Conservation (phyloP, 2,113 vertebrate genomes). For the Uropsilus gracilis region DNA sequence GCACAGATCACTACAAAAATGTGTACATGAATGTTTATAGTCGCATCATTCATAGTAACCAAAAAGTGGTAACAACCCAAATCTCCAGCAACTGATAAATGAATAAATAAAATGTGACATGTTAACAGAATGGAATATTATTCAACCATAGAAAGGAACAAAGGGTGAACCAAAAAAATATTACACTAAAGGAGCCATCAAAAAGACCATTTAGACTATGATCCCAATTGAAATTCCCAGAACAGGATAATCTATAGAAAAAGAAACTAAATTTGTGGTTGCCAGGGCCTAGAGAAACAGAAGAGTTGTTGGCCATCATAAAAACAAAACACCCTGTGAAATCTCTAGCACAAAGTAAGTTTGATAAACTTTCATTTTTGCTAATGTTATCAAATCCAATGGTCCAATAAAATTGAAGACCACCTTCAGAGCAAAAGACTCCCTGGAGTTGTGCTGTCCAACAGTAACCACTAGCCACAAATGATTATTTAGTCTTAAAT, state of each 20-base stretch:
- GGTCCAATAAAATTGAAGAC: conserved; percentile 4
- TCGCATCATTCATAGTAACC: not conserved
- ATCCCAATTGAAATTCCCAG: not conserved
- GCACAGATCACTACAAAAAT: not conserved
- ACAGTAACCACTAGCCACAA: not conserved
- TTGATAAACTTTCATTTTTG: not conserved
- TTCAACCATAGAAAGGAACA: not conserved
- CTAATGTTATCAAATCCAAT: not conserved
- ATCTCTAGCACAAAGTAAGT: not conserved
- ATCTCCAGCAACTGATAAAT: not conserved
- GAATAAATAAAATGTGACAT: not conserved
- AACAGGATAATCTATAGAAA: not conserved
- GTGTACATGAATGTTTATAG: not conserved
- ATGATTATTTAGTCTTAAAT: not conserved
- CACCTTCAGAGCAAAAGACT: not conserved
- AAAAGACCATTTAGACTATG: not conserved
- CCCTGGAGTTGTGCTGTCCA: not conserved
- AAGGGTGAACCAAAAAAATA: not conserved
- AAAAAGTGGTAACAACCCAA: not conserved
- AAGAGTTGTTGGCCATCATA: not conserved
- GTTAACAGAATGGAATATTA: not conserved
- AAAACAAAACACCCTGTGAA: not conserved
- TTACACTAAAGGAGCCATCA: not conserved
- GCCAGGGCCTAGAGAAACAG: accelerated
- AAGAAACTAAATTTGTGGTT: not conserved